These are phyloP conservation scores for Apamea anceps DNA, from an alignment of 2,888 invertebrate genomes.

Conservation along the genomic window DNA sequence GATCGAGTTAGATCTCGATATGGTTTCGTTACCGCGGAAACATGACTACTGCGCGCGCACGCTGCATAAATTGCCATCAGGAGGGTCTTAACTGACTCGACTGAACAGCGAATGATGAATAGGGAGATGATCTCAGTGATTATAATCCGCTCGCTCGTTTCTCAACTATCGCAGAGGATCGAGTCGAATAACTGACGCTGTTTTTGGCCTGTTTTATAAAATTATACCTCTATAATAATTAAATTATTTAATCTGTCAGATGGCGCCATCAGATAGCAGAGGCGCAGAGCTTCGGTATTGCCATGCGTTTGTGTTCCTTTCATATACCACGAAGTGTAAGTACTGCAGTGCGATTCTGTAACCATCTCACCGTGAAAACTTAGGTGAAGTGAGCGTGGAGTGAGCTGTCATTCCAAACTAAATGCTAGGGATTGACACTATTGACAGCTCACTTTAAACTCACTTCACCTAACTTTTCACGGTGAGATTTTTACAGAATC, in stretches of 20 bases:
- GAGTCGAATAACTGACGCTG: conserved; percentile 81
- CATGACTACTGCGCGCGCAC: conserved; percentile 31
- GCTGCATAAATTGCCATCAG: conserved; percentile 75
- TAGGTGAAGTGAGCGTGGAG: no score
- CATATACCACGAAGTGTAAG: no score
- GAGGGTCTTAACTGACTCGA: conserved; percentile 89
- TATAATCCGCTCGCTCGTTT: conserved; percentile 77
- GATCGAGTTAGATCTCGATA: conserved; percentile 69
- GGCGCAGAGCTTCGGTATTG: no score
- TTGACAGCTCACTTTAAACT: no score
- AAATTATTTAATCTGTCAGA: neutral
- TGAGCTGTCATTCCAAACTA: no score
- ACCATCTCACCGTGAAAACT: no score
- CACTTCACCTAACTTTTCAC: no score
- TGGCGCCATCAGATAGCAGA: neutral
- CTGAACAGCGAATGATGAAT: conserved; percentile 89
- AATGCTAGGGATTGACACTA: no score
- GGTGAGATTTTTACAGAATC: no score
- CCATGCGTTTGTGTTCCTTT: no score
- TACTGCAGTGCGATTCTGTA: no score
- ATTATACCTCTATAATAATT: no score
- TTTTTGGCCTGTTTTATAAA: conserved; percentile 67
- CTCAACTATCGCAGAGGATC: conserved; percentile 84
- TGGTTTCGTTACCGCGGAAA: conserved; percentile 59
- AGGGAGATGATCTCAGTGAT: conserved; percentile 82